Evolutionary conservation across 2,113 vertebrate genomes (phyloP).

Genomic region (Oreochromis niloticus): DNA sequence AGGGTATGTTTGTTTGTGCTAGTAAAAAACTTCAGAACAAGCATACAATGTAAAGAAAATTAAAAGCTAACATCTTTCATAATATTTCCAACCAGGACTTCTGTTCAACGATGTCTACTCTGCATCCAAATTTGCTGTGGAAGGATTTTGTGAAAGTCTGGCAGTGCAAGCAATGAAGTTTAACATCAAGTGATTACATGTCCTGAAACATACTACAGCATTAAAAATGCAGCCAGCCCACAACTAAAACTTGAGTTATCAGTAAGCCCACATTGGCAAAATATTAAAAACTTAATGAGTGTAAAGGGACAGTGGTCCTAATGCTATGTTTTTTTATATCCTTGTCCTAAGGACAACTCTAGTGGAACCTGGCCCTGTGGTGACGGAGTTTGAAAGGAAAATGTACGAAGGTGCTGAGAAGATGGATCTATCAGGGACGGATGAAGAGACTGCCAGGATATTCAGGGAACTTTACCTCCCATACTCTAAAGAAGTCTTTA

Average conservation of each 20-base stretch:
- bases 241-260: neutral
- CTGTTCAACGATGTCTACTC: constrained; percentile 73
- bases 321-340: neutral
- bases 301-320: neutral
- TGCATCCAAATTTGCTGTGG: constrained; percentile 73
- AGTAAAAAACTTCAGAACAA: neutral
- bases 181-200: constrained; percentile 72
- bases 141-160: constrained; percentile 79
- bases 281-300: neutral
- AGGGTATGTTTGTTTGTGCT: constrained; percentile 51
- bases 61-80: neutral
- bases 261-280: neutral
- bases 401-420: constrained; percentile 67
- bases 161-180: constrained; percentile 72
- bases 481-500: constrained; percentile 70
- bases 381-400: constrained; percentile 79
- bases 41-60: neutral
- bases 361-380: constrained; percentile 79
- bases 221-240: neutral
- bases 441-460: constrained; percentile 69
- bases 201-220: neutral
- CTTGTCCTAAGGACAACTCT: constrained; percentile 67
- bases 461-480: constrained; percentile 79
- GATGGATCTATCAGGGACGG: constrained; percentile 66
- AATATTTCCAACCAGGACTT: constrained; percentile 51